phyloP scores from a whole-genome alignment of 2,888 invertebrate species.

The Tipula helvola region DNA sequence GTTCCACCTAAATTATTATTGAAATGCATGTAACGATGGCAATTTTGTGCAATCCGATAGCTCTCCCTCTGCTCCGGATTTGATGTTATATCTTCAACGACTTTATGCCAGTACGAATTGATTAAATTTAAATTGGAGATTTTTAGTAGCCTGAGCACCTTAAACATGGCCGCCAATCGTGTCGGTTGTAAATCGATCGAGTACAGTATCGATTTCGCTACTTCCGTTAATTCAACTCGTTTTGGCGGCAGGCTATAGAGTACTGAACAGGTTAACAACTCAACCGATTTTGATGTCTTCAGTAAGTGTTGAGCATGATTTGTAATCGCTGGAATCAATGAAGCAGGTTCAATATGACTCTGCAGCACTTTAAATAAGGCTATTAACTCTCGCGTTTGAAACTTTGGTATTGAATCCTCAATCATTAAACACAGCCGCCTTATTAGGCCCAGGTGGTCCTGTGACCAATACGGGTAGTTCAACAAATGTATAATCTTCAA shows the following conservation, averaged over 20 bases:
- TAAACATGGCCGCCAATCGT: constrained; percentile 32
- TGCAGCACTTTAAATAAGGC: constrained; percentile 35
- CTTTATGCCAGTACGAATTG: constrained; percentile 37
- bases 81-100: constrained; percentile 28
- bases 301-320: constrained; percentile 31
- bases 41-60: constrained; percentile 32
- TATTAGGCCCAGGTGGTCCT: constrained; percentile 28
- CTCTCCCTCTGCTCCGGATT: constrained; percentile 21
- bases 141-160: constrained; percentile 36
- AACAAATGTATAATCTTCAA: constrained; percentile 34
- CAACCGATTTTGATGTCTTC: constrained; percentile 29
- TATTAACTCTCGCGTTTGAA: constrained; percentile 34
- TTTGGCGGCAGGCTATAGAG: constrained; percentile 36
- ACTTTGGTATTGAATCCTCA: constrained; percentile 26
- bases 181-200: constrained; percentile 24
- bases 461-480: constrained; percentile 38
- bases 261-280: constrained; percentile 34
- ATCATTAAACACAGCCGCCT: constrained; percentile 32
- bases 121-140: constrained; percentile 36
- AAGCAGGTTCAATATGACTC: constrained; percentile 40
- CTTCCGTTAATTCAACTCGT: constrained; percentile 30
- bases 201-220: constrained; percentile 27
- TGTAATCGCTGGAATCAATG: constrained; percentile 33
- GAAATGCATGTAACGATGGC: constrained; percentile 42
- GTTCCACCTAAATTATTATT: constrained; percentile 40